Evolutionary conservation across 2,797 vertebrate species (phyloP).

Genomic region (Anisognathus igniventris): DNA sequence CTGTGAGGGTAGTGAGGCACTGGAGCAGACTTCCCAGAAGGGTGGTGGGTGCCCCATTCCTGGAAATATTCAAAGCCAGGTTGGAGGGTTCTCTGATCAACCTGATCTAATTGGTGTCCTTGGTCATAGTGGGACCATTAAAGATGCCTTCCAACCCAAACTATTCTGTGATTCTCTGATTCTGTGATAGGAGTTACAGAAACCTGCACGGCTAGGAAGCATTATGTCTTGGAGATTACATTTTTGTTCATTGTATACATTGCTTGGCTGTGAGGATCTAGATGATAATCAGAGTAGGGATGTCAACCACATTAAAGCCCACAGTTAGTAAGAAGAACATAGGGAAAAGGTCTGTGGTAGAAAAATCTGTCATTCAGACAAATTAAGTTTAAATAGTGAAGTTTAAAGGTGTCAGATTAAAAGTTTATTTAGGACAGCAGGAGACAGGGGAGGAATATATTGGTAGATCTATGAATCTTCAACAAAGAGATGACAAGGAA

Average conservation of each 20-base stretch:
- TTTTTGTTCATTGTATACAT: not conserved
- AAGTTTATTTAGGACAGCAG: not conserved
- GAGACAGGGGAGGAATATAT: not conserved
- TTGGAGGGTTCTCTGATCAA: not conserved
- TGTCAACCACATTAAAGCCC: not conserved
- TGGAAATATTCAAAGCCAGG: not conserved
- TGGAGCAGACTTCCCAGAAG: not conserved
- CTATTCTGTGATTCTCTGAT: not conserved
- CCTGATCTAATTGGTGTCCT: no score
- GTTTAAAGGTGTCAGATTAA: not conserved
- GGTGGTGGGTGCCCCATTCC: not conserved
- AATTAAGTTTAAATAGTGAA: not conserved
- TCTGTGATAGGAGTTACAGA: not conserved
- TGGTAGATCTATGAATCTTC: not conserved
- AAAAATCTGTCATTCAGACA: not conserved
- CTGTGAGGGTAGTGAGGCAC: not conserved
- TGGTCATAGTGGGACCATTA: not conserved
- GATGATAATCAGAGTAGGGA: not conserved
- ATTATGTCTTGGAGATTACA: not conserved
- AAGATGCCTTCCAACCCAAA: not conserved
- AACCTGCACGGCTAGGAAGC: not conserved
- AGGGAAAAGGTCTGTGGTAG: not conserved
- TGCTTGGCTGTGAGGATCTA: not conserved
- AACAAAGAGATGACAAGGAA: not conserved
- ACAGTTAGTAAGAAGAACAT: not conserved